Evolutionary conservation across 2,797 vertebrate genomes (phyloP).

Genomic region (Platyrinchus mystaceus): DNA sequence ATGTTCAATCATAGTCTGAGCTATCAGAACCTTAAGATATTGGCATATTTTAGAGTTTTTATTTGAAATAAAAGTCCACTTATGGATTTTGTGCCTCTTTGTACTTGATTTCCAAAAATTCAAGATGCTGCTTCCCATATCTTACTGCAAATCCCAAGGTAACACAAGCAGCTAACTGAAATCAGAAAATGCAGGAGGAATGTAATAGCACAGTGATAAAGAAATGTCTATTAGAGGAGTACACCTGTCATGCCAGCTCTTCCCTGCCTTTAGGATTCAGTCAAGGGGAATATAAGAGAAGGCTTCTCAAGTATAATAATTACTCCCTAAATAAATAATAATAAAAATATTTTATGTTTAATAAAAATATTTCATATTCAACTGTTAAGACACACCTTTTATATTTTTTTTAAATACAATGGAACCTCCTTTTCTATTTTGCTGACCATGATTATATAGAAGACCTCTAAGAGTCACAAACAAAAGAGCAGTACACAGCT

Average conservation of each 20-base stretch:
- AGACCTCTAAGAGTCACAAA: background rate
- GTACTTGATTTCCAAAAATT: background rate
- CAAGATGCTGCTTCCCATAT: background rate
- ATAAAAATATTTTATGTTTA: background rate
- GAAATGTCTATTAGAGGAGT: background rate
- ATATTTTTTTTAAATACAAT: background rate
- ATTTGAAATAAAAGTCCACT: background rate
- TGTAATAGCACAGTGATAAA: background rate
- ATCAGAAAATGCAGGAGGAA: background rate
- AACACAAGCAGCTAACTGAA: background rate
- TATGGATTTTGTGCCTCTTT: background rate
- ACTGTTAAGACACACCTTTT: background rate
- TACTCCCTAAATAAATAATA: background rate
- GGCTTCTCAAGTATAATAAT: background rate
- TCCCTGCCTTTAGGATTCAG: background rate
- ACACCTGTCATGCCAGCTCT: background rate
- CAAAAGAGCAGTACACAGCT: background rate
- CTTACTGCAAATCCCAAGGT: background rate
- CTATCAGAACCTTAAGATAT: background rate
- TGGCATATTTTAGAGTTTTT: background rate
- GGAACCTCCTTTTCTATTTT: background rate
- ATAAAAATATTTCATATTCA: background rate
- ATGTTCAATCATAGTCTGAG: background rate
- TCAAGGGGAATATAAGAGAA: background rate
- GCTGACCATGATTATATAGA: background rate